Conservation (phyloP, 2,113 vertebrate species). For the Zapornia atra region DNA sequence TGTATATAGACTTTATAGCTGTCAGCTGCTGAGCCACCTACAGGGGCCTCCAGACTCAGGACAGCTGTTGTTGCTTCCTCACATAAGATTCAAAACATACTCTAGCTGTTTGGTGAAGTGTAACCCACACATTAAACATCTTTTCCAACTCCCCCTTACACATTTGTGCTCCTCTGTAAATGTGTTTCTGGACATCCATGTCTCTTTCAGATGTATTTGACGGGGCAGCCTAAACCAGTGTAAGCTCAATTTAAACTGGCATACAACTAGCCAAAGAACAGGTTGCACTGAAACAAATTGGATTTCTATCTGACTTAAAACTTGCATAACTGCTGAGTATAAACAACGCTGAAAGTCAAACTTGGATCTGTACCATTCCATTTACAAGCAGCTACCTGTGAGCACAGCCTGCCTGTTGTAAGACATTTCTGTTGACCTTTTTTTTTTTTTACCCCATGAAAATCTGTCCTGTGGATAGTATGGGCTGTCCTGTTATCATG, state of each 20-base stretch:
- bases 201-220: not conserved
- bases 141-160: not conserved
- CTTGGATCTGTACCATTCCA: not conserved
- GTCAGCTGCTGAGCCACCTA: not conserved
- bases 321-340: not conserved
- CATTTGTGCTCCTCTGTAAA: not conserved
- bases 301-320: not conserved
- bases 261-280: not conserved
- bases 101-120: not conserved
- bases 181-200: not conserved
- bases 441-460: not conserved
- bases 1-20: not conserved
- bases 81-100: accelerated
- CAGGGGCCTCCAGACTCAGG: not conserved
- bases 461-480: not conserved
- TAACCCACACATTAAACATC: not conserved
- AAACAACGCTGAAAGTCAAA: not conserved
- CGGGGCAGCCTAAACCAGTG: not conserved
- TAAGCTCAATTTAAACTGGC: not conserved
- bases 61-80: not conserved
- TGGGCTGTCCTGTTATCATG: not conserved
- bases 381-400: not conserved
- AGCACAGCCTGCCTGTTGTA: not conserved
- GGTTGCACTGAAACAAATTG: not conserved
- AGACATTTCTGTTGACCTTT: not conserved